Evolutionary conservation across 2,113 vertebrate species (phyloP), one percentile per base, ranked within the genome.

Genomic region (Tragelaphus buxtoni): DNA sequence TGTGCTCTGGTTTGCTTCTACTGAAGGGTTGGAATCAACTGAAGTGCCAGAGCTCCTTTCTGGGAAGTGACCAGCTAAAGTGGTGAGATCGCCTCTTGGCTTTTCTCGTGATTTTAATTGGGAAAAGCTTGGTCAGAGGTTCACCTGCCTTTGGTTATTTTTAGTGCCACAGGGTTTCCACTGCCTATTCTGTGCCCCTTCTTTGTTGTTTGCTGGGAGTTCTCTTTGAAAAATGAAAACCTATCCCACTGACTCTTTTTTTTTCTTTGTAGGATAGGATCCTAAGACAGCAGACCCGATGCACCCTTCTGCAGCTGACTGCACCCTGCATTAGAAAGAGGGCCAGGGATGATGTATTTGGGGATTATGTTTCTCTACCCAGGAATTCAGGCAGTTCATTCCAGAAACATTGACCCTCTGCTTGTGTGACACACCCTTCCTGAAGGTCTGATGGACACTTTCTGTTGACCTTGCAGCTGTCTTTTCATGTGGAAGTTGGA

Each of bases 391-490:
- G 32, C 35, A 81, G 97, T 97, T 95, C 84, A 9, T 95, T 97
- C 85, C 65, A 98, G 80, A 97, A 98, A 51, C 94, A 97, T 95
- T 80, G 83, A 65, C 61, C 20, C 22, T 94, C 56, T 74, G 61
- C 76, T 93, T 93, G 49, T 65, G 55, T 95, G 92, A 94, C 58
- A 56, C 9, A 91, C 22, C 53, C 93, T 98, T 98, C 97, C 96
- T 98, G 97, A 99, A 99, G 98, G 98, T 98, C 98, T 99, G 99
- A 99, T 99, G 98, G 98, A 99, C 97, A 98, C 96, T 99, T 99
- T 97, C 98, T 98, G 94, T 97, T 99, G 99, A 99, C 98, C 96
- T 99, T 99, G 93, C 90, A 98, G 96, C 93, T 97, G 61, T 99
- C 98, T 97, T 99, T 97, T 98, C 90, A 98, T 82, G 98, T 99